Evolutionary conservation across 1,140 invertebrate species (phyloP).

Genomic region (Cydia pomonella): DNA sequence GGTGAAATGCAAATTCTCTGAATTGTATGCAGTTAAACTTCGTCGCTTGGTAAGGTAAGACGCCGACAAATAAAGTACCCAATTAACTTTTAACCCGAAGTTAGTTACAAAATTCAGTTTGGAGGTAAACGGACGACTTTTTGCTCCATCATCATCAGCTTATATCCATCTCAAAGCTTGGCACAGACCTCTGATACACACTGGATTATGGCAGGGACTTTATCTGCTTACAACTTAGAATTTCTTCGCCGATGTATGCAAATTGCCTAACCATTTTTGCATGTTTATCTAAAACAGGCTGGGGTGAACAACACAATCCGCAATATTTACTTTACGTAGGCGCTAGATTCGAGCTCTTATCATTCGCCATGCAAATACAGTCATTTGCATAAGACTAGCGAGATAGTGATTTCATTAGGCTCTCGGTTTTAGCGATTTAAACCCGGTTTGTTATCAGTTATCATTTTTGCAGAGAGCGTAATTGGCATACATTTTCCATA

Average conservation of each 20-base stretch:
- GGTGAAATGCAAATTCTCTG: constrained; percentile 5
- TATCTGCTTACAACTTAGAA: no score
- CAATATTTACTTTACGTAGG: constrained; percentile 15
- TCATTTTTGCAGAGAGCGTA: constrained; percentile 9
- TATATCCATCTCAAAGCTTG: no score
- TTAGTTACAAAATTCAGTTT: no score
- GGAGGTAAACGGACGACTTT: no score
- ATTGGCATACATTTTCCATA: neutral
- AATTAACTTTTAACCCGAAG: no score
- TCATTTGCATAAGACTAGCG: constrained; percentile 16
- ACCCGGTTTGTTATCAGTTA: constrained; percentile 11
- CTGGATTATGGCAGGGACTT: no score
- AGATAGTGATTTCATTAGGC: constrained; percentile 3
- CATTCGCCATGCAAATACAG: constrained; percentile 7
- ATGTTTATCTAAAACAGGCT: neutral
- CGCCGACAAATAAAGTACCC: neutral
- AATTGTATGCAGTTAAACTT: constrained; percentile 16
- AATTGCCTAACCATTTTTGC: neutral
- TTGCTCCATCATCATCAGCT: no score
- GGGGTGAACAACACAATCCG: neutral
- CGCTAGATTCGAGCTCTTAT: neutral
- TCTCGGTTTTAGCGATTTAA: neutral
- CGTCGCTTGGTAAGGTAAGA: neutral
- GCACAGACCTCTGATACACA: no score
- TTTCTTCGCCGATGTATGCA: no score